phyloP scores from a whole-genome alignment of 2,113 vertebrate genomes.

The Saguinus midas region DNA sequence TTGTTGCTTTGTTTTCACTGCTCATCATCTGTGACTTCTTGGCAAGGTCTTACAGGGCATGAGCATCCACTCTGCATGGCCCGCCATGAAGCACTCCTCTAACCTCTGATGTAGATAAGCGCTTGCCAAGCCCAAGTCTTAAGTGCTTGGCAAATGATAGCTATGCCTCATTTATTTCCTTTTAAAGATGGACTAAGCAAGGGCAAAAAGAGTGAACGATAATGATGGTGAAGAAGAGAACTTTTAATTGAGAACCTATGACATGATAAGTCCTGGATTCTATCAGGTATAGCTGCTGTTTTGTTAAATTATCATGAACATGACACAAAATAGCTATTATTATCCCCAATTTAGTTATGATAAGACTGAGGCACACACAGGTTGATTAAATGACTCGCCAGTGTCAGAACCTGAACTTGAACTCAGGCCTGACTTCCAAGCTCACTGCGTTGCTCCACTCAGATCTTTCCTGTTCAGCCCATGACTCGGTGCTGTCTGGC shows the following conservation, averaged over 20 bases:
- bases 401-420: neutral
- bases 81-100: conserved; percentile 14
- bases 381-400: neutral
- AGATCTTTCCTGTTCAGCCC: neutral
- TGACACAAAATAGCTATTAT: neutral
- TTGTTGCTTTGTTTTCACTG: conserved; percentile 44
- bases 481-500: neutral
- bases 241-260: conserved; percentile 39
- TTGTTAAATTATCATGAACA: neutral
- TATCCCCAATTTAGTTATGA: neutral
- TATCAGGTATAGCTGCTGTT: neutral
- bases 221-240: conserved; percentile 8
- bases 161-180: conserved; percentile 42
- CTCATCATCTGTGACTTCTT: conserved; percentile 46
- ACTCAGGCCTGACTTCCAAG: neutral
- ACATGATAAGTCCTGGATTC: neutral
- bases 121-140: conserved; percentile 57
- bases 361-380: neutral
- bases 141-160: conserved; percentile 64
- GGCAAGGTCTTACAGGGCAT: conserved; percentile 44
- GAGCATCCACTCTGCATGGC: conserved; percentile 38
- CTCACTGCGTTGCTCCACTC: neutral
- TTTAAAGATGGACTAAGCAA: conserved; percentile 47
- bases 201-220: conserved; percentile 36
- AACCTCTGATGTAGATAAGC: conserved; percentile 17